Evolutionary conservation across 2,888 invertebrate genomes (phyloP).

Genomic region (Thecocarcelia acutangulata): DNA sequence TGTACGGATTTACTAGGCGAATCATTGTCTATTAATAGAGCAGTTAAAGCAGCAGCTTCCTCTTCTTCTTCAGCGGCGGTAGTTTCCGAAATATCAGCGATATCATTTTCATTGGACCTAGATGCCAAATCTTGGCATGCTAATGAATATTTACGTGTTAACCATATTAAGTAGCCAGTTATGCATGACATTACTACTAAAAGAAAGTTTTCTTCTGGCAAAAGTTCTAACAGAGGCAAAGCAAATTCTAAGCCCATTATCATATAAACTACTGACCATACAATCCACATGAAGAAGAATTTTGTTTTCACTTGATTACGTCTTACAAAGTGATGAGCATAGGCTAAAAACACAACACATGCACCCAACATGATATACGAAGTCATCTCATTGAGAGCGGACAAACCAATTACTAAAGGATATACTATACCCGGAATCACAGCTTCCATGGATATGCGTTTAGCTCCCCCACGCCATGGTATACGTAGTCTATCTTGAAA

Average conservation of each 20-base stretch:
- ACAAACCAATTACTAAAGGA: constrained; percentile 82
- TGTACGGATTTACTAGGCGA: constrained; percentile 59
- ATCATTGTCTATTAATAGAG: constrained; percentile 75
- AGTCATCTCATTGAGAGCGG: constrained; percentile 81
- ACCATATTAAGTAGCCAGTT: constrained; percentile 75
- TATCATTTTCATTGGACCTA: constrained; percentile 75
- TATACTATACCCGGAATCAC: constrained; percentile 82
- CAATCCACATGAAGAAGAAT: constrained; percentile 89
- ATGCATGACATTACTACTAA: constrained; percentile 80
- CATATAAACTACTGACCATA: constrained; percentile 86
- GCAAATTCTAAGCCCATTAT: constrained; percentile 88
- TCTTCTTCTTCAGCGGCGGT: constrained; percentile 78
- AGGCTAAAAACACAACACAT: constrained; percentile 74
- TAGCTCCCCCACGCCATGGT: constrained; percentile 85
- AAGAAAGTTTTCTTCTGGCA: constrained; percentile 85
- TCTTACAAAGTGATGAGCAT: constrained; percentile 75
- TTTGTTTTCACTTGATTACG: constrained; percentile 83
- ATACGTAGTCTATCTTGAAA: constrained; percentile 83
- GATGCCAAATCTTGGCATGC: constrained; percentile 78
- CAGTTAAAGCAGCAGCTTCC: constrained; percentile 74
- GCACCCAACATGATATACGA: constrained; percentile 77
- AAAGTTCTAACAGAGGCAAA: constrained; percentile 87
- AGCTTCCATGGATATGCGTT: constrained; percentile 82
- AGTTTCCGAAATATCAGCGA: constrained; percentile 78
- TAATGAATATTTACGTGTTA: constrained; percentile 75